These are phyloP conservation scores for Drosophila bocqueti DNA, from an alignment of 1,140 invertebrate genomes.

Conservation along the genomic window DNA sequence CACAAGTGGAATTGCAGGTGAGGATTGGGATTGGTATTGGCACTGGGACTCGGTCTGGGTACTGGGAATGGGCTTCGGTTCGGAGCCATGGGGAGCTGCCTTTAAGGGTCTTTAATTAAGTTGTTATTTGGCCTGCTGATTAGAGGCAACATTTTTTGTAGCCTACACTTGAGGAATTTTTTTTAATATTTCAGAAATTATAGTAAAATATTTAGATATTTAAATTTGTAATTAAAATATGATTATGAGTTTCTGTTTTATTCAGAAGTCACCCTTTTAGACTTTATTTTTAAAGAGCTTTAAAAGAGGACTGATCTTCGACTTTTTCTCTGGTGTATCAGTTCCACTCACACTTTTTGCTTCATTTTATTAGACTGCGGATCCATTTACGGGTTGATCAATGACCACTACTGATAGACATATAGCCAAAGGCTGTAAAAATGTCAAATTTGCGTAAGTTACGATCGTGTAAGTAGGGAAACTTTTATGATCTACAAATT, in stretches of 20 bases:
- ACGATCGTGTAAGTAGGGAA: slow-evolving; percentile 51
- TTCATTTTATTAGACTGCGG: slow-evolving; percentile 43
- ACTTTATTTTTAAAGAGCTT: no score
- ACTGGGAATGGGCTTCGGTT: not conserved
- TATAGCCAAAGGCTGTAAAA: slow-evolving; percentile 62
- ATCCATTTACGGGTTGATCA: slow-evolving; percentile 64
- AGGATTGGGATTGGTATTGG: slow-evolving; percentile 3
- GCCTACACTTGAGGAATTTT: slow-evolving; percentile 14
- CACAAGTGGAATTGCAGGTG: slow-evolving; percentile 31
- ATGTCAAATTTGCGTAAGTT: slow-evolving; percentile 82
- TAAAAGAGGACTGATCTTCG: not conserved
- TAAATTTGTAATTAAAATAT: not conserved
- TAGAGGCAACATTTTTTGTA: slow-evolving; percentile 68
- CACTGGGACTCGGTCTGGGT: not conserved
- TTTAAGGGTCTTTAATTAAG: slow-evolving; percentile 80
- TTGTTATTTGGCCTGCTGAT: slow-evolving; percentile 77
- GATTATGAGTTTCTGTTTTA: no score
- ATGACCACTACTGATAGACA: slow-evolving; percentile 45
- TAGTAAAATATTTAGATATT: not conserved
- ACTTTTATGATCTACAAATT: slow-evolving; percentile 82
- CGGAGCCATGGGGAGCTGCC: slow-evolving; percentile 45
- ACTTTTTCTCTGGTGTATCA: slow-evolving; percentile 9
- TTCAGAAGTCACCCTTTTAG: not conserved
- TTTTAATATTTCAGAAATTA: not conserved
- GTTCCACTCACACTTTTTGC: not conserved